Evolutionary conservation across 2,888 invertebrate genomes (phyloP).

Genomic region (Caenorhabditis panamensis): DNA sequence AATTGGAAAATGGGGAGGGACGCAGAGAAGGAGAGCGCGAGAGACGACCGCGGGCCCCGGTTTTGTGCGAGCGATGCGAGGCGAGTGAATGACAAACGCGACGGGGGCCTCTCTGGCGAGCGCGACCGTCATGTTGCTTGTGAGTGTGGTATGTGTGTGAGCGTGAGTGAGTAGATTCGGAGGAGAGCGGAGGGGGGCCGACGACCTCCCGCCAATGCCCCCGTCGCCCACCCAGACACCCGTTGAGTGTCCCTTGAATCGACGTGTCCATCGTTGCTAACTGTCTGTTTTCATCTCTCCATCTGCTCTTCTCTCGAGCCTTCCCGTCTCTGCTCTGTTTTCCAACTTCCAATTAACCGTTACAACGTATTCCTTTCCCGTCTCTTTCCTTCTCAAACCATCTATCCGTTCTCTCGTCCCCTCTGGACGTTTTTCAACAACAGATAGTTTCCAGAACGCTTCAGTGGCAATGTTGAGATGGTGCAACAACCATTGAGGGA

Average conservation of each 20-base stretch:
- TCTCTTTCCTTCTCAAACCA: neutral
- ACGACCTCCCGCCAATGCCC: constrained; percentile 64
- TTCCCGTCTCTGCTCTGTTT: neutral
- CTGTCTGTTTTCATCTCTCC: too few relatives aligned
- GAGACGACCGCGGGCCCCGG: constrained; percentile 25
- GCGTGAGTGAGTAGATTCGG: constrained; percentile 53
- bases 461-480: constrained; percentile 55
- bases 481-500: constrained; percentile 45
- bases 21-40: constrained; percentile 33
- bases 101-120: constrained; percentile 48
- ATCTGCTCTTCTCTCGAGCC: too few relatives aligned
- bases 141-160: constrained; percentile 40
- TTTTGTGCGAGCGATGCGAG: constrained; percentile 45
- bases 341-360: neutral
- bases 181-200: constrained; percentile 50
- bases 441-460: constrained; percentile 12
- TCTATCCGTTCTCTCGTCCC: neutral
- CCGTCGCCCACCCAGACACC: constrained; percentile 53
- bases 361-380: neutral
- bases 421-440: neutral
- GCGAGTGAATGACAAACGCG: constrained; percentile 60
- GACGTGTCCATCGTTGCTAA: constrained; percentile 48
- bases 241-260: constrained; percentile 37
- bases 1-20: neutral
- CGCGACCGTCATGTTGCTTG: constrained; percentile 55